Conservation (phyloP, 1,140 invertebrate species). For the Pteromalus puparum region DNA sequence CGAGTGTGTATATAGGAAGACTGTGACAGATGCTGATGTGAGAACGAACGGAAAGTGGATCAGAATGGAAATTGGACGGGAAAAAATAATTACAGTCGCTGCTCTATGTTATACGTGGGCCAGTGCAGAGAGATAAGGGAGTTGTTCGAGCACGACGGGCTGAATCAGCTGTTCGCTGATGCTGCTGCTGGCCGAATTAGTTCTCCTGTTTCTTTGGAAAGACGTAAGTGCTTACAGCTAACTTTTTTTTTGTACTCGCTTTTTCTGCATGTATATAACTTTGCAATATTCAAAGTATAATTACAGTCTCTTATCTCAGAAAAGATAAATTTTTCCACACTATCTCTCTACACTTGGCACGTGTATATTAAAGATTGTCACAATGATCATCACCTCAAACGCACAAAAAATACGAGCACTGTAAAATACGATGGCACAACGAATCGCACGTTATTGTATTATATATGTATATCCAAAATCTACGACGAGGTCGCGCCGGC, state of each 20-base stretch:
- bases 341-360: too few relatives aligned
- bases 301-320: too few relatives aligned
- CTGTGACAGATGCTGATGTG: neutral
- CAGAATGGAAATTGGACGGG: neutral
- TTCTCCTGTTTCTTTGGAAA: too few relatives aligned
- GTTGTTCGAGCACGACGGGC: neutral
- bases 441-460: slow-evolving; percentile 20
- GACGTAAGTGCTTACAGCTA: too few relatives aligned
- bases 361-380: neutral
- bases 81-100: neutral
- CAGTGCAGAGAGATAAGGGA: neutral
- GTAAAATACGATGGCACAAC: neutral
- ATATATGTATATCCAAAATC: neutral
- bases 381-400: neutral
- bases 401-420: neutral
- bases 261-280: too few relatives aligned
- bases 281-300: too few relatives aligned
- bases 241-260: too few relatives aligned
- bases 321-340: too few relatives aligned
- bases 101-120: neutral
- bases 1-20: too few relatives aligned
- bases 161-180: slow-evolving; percentile 17
- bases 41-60: neutral
- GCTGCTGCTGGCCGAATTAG: neutral
- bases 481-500: slow-evolving; percentile 65